Conservation (phyloP, 2,797 vertebrate genomes). For the Chloroceryle inda region DNA sequence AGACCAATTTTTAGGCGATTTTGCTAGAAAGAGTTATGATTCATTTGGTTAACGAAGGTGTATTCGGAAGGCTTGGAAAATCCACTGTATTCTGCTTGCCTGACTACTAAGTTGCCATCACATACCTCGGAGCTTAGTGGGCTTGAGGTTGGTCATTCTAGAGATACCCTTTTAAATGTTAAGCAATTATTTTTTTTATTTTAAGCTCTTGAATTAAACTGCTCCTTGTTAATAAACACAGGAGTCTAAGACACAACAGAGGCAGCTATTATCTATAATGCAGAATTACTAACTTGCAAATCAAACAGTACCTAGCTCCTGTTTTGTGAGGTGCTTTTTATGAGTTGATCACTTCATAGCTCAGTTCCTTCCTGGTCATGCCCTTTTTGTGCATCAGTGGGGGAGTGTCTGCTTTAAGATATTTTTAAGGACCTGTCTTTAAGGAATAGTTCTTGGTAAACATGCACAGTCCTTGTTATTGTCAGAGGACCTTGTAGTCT, state of each 20-base stretch:
- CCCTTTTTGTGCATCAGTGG: neutral
- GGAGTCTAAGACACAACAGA: constrained; percentile 1
- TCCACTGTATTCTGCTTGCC: neutral
- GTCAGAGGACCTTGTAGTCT: constrained; percentile 3
- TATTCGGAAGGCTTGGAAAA: constrained; percentile 7
- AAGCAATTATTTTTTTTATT: neutral
- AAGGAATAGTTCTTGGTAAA: neutral
- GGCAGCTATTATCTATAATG: constrained; percentile 67
- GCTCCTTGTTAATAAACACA: neutral
- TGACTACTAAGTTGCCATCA: constrained; percentile 4
- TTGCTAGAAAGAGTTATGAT: neutral
- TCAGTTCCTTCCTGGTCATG: neutral
- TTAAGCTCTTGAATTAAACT: constrained; percentile 13
- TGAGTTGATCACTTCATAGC: neutral
- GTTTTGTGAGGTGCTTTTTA: neutral
- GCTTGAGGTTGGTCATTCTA: neutral
- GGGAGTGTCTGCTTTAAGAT: constrained; percentile 12
- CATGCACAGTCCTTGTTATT: constrained; percentile 30
- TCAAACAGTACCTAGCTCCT: neutral
- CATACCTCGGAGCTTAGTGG: constrained; percentile 57
- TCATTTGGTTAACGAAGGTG: neutral
- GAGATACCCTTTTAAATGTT: neutral
- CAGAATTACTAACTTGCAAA: constrained; percentile 9
- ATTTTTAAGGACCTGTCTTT: neutral
- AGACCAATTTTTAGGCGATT: constrained; percentile 27